Percentiles rank a stretch among this genome's conserved stretches.
phyloP scores from a whole-genome alignment of 2,888 invertebrate species.

The Marronus borbonicus region DNA sequence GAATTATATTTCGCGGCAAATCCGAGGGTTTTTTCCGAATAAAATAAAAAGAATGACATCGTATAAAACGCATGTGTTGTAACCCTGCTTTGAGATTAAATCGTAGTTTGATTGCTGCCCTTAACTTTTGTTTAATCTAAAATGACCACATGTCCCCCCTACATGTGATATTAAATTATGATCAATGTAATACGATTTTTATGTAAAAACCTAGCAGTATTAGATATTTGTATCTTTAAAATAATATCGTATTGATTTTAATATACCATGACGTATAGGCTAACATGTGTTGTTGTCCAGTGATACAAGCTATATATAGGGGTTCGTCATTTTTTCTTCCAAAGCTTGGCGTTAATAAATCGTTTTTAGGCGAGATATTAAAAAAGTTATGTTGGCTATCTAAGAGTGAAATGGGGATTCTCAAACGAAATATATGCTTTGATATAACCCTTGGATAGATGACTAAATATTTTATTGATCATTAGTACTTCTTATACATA shows the following conservation, averaged over 20 bases:
- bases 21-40: conserved; percentile 7
- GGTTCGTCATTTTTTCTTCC: not conserved
- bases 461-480: too few species aligned
- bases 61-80: conserved; percentile 40
- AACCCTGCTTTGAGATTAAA: conserved; percentile 12
- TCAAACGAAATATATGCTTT: not conserved
- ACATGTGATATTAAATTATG: conserved; percentile 5
- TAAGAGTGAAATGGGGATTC: too few species aligned
- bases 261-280: conserved; percentile 3
- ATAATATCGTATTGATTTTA: conserved; percentile 9
- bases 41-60: not conserved
- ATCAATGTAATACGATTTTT: conserved; percentile 35
- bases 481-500: too few species aligned
- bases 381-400: not conserved
- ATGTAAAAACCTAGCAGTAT: conserved; percentile 21
- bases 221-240: not conserved
- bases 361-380: not conserved
- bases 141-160: conserved; percentile 32
- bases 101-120: conserved; percentile 33
- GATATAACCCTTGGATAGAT: too few species aligned
- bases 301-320: not conserved
- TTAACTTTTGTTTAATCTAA: conserved; percentile 25
- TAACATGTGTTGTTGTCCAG: conserved; percentile 11
- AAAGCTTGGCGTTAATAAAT: conserved; percentile 15
- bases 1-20: not conserved